phyloP scores from a whole-genome alignment of 2,113 vertebrate species.

The Archocentrus centrarchus region DNA sequence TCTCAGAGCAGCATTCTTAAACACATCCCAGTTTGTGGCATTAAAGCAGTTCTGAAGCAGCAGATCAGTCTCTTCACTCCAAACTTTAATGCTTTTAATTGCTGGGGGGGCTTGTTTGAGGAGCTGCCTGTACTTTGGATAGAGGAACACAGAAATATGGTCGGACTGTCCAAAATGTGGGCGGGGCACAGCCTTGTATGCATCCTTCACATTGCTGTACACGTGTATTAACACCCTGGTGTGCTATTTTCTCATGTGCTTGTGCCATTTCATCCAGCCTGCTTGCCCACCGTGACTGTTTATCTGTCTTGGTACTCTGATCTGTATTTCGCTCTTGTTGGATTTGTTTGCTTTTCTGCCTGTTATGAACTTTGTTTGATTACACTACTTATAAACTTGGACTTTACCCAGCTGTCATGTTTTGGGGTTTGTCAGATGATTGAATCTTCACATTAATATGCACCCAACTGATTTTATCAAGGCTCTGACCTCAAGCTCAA shows the following conservation, averaged over 20 bases:
- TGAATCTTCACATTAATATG: not conserved
- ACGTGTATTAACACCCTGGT: not conserved
- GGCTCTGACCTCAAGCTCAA: not conserved
- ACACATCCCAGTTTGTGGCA: too few relatives aligned
- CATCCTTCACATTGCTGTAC: too few relatives aligned
- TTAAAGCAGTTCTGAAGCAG: too few relatives aligned
- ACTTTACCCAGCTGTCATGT: accelerated
- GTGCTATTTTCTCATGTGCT: not conserved
- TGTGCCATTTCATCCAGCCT: not conserved
- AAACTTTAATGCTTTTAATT: too few relatives aligned
- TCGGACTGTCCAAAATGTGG: too few relatives aligned
- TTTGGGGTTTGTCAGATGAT: not conserved
- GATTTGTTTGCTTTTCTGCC: not conserved
- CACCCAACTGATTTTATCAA: not conserved
- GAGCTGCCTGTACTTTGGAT: too few relatives aligned
- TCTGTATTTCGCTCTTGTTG: not conserved
- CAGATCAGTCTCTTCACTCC: too few relatives aligned
- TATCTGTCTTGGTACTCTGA: not conserved
- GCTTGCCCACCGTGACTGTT: not conserved
- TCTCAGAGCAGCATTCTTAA: too few relatives aligned
- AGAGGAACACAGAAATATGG: too few relatives aligned
- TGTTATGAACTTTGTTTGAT: not conserved
- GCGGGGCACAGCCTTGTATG: too few relatives aligned
- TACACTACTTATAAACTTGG: not conserved
- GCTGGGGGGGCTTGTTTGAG: too few relatives aligned